Evolutionary conservation across 2,888 invertebrate species (phyloP), one percentile per base, ranked within the genome.

Genomic region (Philopedon plagiatum): DNA sequence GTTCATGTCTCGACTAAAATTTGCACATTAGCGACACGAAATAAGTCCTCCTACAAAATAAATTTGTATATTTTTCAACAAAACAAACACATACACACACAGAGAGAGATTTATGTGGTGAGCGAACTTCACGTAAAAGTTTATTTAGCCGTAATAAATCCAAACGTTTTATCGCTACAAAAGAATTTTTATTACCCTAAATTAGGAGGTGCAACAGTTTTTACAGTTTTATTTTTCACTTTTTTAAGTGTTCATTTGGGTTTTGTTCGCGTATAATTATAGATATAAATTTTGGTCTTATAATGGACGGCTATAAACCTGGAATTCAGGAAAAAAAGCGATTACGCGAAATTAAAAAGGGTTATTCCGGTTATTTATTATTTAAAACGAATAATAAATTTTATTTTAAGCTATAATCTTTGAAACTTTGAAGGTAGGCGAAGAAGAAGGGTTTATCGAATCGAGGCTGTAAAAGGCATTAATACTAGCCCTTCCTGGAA

Each of bases 91-190:
- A 37, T 37, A 65, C 51, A 56, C 32, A 65, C 57, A 56, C 41
- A 58, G 23, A 54, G n/a, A 56, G 9, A 65, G 65, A 65, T 65
- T 56, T 65, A 65, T 67, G 13, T 58, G 1, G 8, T 58, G 58
- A 39, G 26, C 37, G 41, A 39, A 58, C 18, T 41, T 26, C 23
- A 26, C 41, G 41, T 58, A 41, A 56, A 54, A 49, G 60, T 67
- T 67, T 60, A 67, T 67, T 67, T 60, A 37, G 26, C 67, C 58
- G 60, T 67, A 67, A 65, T 65, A 56, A 67, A 60, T 67, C 49
- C 39, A 67, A 58, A 60, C 58, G 60, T 49, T 67, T 66, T 57
- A 66, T 44, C 34, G 66, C 46, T 37, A 49, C 39, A 60, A 46
- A 60, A 60, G 67, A 67, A 67, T 67, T 67, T 67, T 67, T 67